Percentiles rank a stretch among this genome's conserved stretches.
Evolutionary conservation across 2,113 vertebrate genomes (phyloP).

Genomic region (Beaufortia kweichowensis): DNA sequence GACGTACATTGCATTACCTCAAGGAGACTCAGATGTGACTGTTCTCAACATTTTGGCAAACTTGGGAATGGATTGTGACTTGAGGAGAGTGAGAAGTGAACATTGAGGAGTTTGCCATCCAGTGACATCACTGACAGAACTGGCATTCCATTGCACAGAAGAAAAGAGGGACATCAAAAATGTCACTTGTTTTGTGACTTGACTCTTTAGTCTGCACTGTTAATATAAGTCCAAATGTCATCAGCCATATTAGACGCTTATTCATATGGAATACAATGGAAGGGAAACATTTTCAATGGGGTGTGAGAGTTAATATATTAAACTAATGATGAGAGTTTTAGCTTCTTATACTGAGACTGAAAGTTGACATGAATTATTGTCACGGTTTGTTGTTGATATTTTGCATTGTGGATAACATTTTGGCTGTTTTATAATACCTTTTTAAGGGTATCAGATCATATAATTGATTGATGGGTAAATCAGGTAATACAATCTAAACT

Average conservation of each 20-base stretch:
- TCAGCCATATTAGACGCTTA: conserved; percentile 36
- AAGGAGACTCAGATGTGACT: background rate
- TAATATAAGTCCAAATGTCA: conserved; percentile 31
- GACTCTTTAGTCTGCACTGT: conserved; percentile 41
- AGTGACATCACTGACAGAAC: background rate
- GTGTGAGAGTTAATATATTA: conserved; percentile 10
- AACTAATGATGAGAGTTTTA: conserved; percentile 19
- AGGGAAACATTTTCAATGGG: background rate
- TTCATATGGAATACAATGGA: conserved; percentile 21
- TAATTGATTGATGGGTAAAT: conserved; percentile 25
- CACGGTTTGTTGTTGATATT: background rate
- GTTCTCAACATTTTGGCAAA: background rate
- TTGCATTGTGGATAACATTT: conserved; percentile 25
- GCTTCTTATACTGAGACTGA: conserved; percentile 7
- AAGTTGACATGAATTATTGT: conserved; percentile 30
- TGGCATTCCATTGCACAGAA: background rate
- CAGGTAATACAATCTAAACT: background rate
- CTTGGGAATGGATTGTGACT: conserved; percentile 7
- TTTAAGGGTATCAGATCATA: conserved; percentile 28
- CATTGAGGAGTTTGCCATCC: background rate
- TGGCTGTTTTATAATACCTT: conserved; percentile 53
- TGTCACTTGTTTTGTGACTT: conserved; percentile 27
- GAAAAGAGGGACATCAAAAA: conserved; percentile 13
- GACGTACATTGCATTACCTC: conserved; percentile 9
- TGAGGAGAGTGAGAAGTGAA: background rate